phyloP scores from a whole-genome alignment of 2,888 invertebrate genomes.

The Acrobasis repandana region DNA sequence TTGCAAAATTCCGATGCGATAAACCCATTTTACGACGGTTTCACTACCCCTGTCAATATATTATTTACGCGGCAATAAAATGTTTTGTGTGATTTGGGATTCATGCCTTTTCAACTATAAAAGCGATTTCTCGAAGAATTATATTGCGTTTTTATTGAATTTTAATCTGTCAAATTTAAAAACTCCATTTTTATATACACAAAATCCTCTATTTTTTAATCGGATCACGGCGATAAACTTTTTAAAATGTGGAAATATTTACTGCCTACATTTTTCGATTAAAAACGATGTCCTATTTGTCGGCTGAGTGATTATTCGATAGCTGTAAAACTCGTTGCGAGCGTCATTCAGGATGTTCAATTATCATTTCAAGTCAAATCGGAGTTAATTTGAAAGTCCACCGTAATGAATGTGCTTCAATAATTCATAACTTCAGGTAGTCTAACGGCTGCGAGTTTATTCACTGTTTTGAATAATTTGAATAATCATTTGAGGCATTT shows the following conservation, averaged over 20 bases:
- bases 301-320: slow-evolving; percentile 14
- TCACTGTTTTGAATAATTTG: slow-evolving; percentile 55
- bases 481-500: slow-evolving; percentile 52
- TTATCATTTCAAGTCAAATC: slow-evolving; percentile 32
- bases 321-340: slow-evolving; percentile 25
- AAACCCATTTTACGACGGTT: slow-evolving; percentile 22
- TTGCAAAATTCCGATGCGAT: slow-evolving; percentile 22
- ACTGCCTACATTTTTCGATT: slow-evolving; percentile 17
- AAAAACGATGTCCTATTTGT: slow-evolving; percentile 12
- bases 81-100: slow-evolving; percentile 12
- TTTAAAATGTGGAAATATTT: slow-evolving; percentile 9
- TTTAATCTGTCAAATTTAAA: neutral
- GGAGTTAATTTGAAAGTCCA: slow-evolving; percentile 31
- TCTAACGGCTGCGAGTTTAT: slow-evolving; percentile 46
- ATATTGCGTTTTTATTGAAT: neutral
- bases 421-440: slow-evolving; percentile 49
- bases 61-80: slow-evolving; percentile 18
- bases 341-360: slow-evolving; percentile 25
- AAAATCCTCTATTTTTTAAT: neutral
- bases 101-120: neutral
- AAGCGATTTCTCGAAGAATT: neutral
- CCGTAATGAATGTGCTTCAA: slow-evolving; percentile 43
- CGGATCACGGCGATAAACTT: neutral
- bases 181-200: neutral
- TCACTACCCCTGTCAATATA: slow-evolving; percentile 15